Evolutionary conservation across 2,888 invertebrate genomes (phyloP).

Genomic region (Metalampra italica): DNA sequence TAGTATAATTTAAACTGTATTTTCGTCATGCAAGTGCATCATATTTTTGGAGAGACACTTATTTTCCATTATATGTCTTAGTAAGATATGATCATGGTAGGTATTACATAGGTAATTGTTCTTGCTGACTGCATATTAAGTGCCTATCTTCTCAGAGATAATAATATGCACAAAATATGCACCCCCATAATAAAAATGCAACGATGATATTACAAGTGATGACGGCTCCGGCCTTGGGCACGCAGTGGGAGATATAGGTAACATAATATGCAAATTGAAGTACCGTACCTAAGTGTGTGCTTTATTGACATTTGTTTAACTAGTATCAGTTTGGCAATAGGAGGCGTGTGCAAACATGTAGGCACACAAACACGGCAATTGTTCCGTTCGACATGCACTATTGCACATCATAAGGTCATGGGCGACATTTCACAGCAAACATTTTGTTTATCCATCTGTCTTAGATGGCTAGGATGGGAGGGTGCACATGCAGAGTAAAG

Average conservation of each 20-base stretch:
- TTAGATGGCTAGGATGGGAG: too few species aligned
- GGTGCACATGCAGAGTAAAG: too few species aligned
- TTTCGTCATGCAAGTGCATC: too few species aligned
- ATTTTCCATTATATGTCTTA: not conserved
- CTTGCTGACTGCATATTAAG: too few species aligned
- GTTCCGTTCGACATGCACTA: not conserved
- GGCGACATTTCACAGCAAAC: not conserved
- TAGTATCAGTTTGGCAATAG: conserved; percentile 31
- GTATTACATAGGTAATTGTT: too few species aligned
- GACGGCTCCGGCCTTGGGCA: conserved; percentile 14
- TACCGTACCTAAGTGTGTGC: conserved; percentile 13
- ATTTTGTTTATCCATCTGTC: not conserved
- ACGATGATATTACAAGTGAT: conserved; percentile 6
- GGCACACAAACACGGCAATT: conserved; percentile 5
- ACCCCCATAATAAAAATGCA: conserved; percentile 5
- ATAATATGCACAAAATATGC: too few species aligned
- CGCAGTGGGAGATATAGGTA: conserved; percentile 8
- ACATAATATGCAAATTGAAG: conserved; percentile 14
- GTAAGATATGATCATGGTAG: too few species aligned
- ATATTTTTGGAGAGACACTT: too few species aligned
- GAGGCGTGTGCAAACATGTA: conserved; percentile 23
- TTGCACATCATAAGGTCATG: conserved; percentile 6
- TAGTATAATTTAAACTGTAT: too few species aligned
- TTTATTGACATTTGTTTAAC: conserved; percentile 33
- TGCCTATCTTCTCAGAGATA: too few species aligned